Conservation (phyloP, 2,113 vertebrate species). For the Lamprologus sp. region DNA sequence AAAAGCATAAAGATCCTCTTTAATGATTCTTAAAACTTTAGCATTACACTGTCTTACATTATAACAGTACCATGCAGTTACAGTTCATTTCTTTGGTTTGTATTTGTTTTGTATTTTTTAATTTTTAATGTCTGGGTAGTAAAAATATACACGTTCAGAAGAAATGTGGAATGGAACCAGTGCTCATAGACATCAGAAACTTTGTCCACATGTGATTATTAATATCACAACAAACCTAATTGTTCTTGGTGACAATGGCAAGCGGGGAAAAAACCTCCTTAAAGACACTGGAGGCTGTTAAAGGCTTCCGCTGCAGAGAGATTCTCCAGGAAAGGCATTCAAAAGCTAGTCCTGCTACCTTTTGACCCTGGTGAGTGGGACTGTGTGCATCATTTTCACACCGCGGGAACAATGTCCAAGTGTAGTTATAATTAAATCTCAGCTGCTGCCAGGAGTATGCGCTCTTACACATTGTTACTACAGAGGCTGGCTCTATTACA, state of each 20-base stretch:
- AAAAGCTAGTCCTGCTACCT: background rate
- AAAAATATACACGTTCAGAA: background rate
- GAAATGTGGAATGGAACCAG: background rate
- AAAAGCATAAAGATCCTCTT: background rate
- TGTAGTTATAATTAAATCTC: background rate
- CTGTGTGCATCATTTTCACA: background rate
- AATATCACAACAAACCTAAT: background rate
- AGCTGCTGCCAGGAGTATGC: background rate
- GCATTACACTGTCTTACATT: background rate
- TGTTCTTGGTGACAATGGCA: background rate
- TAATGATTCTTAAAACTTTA: background rate
- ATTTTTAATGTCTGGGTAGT: background rate
- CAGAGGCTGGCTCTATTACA: background rate
- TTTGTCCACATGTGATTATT: background rate
- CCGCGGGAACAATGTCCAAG: rapidly evolving
- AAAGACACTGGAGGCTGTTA: background rate
- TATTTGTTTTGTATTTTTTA: background rate
- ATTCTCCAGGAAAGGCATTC: background rate
- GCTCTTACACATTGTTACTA: background rate
- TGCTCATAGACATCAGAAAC: background rate
- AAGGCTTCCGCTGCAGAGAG: background rate
- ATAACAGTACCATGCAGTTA: background rate
- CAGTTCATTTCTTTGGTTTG: background rate
- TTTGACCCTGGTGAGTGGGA: background rate
- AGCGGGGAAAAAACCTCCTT: background rate